phyloP scores from a whole-genome alignment of 2,888 invertebrate species.

The Phanerotoma sp. region DNA sequence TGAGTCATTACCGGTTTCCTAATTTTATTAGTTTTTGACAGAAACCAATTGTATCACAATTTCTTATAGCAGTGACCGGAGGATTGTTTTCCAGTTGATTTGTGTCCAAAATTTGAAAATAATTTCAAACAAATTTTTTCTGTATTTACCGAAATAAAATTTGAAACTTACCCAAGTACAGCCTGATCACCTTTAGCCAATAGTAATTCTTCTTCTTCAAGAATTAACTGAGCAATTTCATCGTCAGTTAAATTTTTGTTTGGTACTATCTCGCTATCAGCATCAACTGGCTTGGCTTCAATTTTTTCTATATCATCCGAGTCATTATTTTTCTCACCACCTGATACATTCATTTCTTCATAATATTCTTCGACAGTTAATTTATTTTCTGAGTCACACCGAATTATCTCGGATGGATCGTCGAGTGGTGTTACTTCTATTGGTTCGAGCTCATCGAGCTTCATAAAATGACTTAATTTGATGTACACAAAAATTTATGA shows the following conservation, averaged over 20 bases:
- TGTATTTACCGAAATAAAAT: too few relatives aligned
- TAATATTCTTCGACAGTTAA: background rate
- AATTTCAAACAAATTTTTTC: too few relatives aligned
- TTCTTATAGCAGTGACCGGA: too few relatives aligned
- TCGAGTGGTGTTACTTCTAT: slow-evolving; percentile 2
- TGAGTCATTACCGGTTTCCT: too few relatives aligned
- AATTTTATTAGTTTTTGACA: too few relatives aligned
- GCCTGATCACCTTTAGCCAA: slow-evolving; percentile 63
- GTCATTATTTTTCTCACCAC: background rate
- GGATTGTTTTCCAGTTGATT: too few relatives aligned
- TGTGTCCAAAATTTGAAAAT: too few relatives aligned
- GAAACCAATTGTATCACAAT: too few relatives aligned
- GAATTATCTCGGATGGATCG: background rate
- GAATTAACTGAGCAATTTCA: slow-evolving; percentile 68
- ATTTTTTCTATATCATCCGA: slow-evolving; percentile 11
- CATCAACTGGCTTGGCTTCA: slow-evolving; percentile 40
- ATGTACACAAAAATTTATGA: background rate
- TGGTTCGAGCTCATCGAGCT: slow-evolving; percentile 35
- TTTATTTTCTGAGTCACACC: background rate
- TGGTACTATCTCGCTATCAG: slow-evolving; percentile 48
- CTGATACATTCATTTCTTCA: background rate
- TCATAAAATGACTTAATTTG: background rate
- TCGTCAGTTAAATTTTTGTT: slow-evolving; percentile 63
- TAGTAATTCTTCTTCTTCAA: slow-evolving; percentile 67
- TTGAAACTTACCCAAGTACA: slow-evolving; percentile 67